phyloP scores from a whole-genome alignment of 1,140 invertebrate genomes.

The Trachymyrmex cornetzi region DNA sequence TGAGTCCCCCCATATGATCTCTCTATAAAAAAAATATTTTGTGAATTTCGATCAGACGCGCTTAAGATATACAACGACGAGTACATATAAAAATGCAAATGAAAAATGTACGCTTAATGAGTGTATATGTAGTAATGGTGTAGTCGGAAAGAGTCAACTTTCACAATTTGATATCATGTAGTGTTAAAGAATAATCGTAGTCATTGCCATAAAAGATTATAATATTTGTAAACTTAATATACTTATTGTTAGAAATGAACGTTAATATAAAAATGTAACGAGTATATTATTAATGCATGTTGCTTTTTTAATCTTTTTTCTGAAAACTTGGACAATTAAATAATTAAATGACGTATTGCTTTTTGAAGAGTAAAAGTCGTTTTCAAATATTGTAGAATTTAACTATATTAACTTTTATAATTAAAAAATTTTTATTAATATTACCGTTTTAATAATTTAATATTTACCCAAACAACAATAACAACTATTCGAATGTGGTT shows the following conservation, averaged over 20 bases:
- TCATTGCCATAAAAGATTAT: not conserved
- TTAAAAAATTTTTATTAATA: too few species aligned
- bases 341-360: not conserved
- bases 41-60: not conserved
- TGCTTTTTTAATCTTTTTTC: not conserved
- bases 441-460: not conserved
- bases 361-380: not conserved
- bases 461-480: not conserved
- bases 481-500: not conserved
- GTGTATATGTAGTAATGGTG: not conserved
- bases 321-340: not conserved
- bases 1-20: too few species aligned
- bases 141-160: conserved; percentile 43
- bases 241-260: not conserved
- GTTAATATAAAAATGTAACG: not conserved
- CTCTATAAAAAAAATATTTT: too few species aligned
- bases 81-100: not conserved
- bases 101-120: conserved; percentile 32
- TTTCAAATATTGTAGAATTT: not conserved
- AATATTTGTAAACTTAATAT: not conserved
- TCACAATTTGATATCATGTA: conserved; percentile 32
- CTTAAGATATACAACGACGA: conserved; percentile 21
- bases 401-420: not conserved
- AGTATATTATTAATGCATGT: not conserved
- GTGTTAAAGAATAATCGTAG: conserved; percentile 1